Base-by-base conservation (phyloP, 1,140 invertebrate species). In the Brachionus manjavacas region DNA sequence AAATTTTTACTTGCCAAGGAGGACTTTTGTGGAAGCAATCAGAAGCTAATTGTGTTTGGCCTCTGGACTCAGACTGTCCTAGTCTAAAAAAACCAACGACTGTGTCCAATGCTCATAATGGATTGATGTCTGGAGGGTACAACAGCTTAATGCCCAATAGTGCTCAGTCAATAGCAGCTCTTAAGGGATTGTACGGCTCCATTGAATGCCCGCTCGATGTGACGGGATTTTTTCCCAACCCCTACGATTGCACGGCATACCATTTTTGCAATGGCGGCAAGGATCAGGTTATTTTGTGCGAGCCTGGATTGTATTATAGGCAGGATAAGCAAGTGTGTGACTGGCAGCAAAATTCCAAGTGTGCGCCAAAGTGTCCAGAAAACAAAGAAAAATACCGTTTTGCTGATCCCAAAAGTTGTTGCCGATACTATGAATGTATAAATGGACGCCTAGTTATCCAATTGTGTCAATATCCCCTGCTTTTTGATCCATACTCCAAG, bases 181-280 rank as follows among this genome's bases (percentile, higher is more conserved):
- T 84, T 20, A 72, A 84, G 39, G 64, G 46, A 28, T 28, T 43
- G 16, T 84, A 84, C 31, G 81, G 81, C 9, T 49, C 64, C 8
- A 84, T 84, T 66, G 83, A 74, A 64, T 84, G 83, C 55, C 83
- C 83, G 6, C 12, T 66, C 0, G 83, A 72, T 28, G 49, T 55
- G 2, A 66, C 66, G 4, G 46, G 60, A n/a, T 84, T 55, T 28
- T 76, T 60, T 76, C 83, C 66, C 3, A 66, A 84, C 43, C 83
- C 83, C 1, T 84, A 76, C 35, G 83, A 84, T 46, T 84, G 83
- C 74, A 74, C 83, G n/a, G 83, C 70, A 14, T 84, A 84, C 52
- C 83, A 84, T 49, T 72, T 55, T 64, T 84, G 83, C 60, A 72
- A 72, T 16, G 68, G 35, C 4, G 83, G 83, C 39, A 64, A 41